Evolutionary conservation across 2,888 invertebrate genomes (phyloP).

Genomic region (Teinopalpus imperialis): DNA sequence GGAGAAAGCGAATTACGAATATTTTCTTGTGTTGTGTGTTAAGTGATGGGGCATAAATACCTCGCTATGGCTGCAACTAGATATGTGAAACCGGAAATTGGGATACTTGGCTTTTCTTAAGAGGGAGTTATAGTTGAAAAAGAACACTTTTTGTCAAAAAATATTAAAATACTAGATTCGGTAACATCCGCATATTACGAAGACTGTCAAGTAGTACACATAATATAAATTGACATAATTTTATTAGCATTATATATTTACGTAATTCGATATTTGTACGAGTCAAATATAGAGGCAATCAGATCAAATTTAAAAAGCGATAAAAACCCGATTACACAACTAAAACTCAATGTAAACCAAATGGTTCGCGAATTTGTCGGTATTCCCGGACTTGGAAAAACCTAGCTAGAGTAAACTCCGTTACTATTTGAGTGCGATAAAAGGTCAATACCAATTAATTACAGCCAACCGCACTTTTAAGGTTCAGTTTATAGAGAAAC

Average conservation of each 20-base stretch:
- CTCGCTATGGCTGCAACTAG: no score
- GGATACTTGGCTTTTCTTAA: no score
- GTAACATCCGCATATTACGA: no score
- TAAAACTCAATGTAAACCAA: slow-evolving; percentile 23
- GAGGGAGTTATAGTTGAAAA: no score
- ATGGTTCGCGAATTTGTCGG: slow-evolving; percentile 34
- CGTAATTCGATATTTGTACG: slow-evolving; percentile 14
- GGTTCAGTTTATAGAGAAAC: not conserved
- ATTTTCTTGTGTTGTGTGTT: no score
- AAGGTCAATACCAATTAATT: slow-evolving; percentile 17
- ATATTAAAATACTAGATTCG: no score
- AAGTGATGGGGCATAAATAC: no score
- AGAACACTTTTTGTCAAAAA: no score
- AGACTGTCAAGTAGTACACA: not conserved
- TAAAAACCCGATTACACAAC: slow-evolving; percentile 21
- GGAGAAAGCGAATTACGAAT: no score
- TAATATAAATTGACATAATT: slow-evolving; percentile 4
- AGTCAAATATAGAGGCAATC: slow-evolving; percentile 17
- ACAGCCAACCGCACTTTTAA: not conserved
- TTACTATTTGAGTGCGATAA: slow-evolving; percentile 17
- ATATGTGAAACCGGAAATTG: no score
- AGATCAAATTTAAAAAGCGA: slow-evolving; percentile 17
- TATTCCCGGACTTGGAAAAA: slow-evolving; percentile 38
- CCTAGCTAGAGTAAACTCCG: slow-evolving; percentile 25
- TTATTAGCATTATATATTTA: slow-evolving; percentile 10